Percentiles rank a stretch among this genome's conserved stretches.
Conservation (phyloP, 2,888 invertebrate genomes). For the Dicranocentrus wangi region DNA sequence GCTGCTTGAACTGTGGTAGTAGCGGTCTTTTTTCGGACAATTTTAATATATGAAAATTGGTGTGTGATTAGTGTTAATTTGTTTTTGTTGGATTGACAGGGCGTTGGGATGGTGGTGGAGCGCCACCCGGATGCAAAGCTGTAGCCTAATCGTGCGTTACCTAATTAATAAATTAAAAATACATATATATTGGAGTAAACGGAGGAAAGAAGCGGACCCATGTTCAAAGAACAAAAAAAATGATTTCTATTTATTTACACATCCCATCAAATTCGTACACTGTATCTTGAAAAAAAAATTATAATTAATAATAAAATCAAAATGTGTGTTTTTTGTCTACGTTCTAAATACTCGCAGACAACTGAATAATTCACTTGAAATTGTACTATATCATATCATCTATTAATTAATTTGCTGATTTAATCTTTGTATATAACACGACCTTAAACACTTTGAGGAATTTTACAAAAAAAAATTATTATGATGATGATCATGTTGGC, state of each 20-base stretch:
- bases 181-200: too few relatives aligned
- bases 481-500: too few relatives aligned
- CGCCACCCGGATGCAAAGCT: slow-evolving; percentile 85
- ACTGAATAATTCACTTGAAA: too few relatives aligned
- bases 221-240: slow-evolving; percentile 2
- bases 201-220: too few relatives aligned
- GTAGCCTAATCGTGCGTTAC: slow-evolving; percentile 46
- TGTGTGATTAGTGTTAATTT: slow-evolving; percentile 42
- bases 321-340: neutral
- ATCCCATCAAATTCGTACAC: slow-evolving; percentile 2
- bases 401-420: too few relatives aligned
- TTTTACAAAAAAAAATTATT: too few relatives aligned
- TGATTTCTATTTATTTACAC: slow-evolving; percentile 13
- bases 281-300: neutral
- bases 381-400: too few relatives aligned
- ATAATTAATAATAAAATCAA: neutral
- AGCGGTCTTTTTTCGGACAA: slow-evolving; percentile 33
- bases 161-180: neutral
- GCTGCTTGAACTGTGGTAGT: slow-evolving; percentile 23
- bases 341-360: too few relatives aligned
- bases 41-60: neutral
- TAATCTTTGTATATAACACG: too few relatives aligned
- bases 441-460: too few relatives aligned
- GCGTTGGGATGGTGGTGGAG: slow-evolving; percentile 92
- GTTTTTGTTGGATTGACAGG: slow-evolving; percentile 79